Evolutionary conservation across 2,797 vertebrate genomes (phyloP).

Genomic region (Peromyscus nudipes): DNA sequence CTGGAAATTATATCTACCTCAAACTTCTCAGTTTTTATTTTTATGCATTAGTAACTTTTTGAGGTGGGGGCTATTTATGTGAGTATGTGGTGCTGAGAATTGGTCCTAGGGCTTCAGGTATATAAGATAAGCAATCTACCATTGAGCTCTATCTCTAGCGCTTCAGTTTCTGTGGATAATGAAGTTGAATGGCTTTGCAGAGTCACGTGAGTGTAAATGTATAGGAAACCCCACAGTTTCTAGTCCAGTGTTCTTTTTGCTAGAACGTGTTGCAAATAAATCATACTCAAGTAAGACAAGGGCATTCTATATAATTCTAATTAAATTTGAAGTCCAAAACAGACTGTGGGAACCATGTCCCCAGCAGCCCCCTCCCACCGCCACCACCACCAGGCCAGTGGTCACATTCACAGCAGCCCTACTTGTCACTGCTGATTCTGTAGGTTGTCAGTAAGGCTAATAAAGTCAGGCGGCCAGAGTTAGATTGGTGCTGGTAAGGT

Average conservation of each 20-base stretch:
- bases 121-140: background rate
- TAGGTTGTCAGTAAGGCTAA: background rate
- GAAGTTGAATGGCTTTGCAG: background rate
- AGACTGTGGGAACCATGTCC: background rate
- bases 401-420: background rate
- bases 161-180: background rate
- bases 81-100: background rate
- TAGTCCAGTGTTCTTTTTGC: background rate
- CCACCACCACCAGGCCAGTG: background rate
- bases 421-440: background rate
- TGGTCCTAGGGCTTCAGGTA: background rate
- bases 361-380: background rate
- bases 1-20: background rate
- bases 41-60: no score
- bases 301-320: background rate
- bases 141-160: background rate
- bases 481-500: background rate
- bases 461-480: background rate
- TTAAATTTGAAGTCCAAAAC: background rate
- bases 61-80: background rate
- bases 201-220: background rate
- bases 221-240: background rate
- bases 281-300: background rate
- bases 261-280: background rate
- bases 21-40: background rate